These are phyloP conservation scores for Geotrypetes seraphini DNA, from an alignment of 2,797 vertebrate species.

Conservation along the genomic window DNA sequence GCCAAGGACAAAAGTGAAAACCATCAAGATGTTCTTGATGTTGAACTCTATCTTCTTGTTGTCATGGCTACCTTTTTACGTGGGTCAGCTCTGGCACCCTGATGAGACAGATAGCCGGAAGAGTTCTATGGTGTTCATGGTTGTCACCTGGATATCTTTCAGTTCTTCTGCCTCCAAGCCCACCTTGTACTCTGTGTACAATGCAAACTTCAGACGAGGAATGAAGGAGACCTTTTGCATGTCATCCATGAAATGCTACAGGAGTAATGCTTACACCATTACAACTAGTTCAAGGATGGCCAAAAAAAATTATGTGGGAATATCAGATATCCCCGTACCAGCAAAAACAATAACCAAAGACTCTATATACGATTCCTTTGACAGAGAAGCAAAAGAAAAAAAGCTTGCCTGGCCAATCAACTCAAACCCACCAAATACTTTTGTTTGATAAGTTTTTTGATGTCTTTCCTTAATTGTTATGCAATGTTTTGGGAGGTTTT, in stretches of 20 bases:
- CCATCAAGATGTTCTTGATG: constrained; percentile 93
- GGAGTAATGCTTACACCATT: constrained; percentile 92
- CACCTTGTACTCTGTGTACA: constrained; percentile 74
- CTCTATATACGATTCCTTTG: constrained; percentile 72
- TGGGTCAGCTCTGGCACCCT: constrained; percentile 81
- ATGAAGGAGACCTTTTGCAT: constrained; percentile 94
- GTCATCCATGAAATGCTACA: constrained; percentile 94
- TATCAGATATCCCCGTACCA: constrained; percentile 69
- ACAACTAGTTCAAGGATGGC: constrained; percentile 86
- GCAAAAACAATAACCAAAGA: constrained; percentile 69
- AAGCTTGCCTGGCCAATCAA: constrained; percentile 89
- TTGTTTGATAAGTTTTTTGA: constrained; percentile 77
- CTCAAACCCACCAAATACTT: constrained; percentile 82
- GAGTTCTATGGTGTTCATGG: constrained; percentile 67
- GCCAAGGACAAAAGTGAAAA: constrained; percentile 92
- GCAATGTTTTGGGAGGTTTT: constrained; percentile 2
- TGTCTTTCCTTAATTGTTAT: neutral
- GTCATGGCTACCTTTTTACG: constrained; percentile 83
- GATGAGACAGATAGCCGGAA: constrained; percentile 49
- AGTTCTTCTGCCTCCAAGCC: constrained; percentile 86
- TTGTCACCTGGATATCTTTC: constrained; percentile 72
- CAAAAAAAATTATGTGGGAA: constrained; percentile 89
- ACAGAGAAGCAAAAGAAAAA: constrained; percentile 80
- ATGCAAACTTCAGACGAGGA: constrained; percentile 82
- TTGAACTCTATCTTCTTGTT: constrained; percentile 77